A percentile compares a stretch with the other conserved stretches of the same genome.
Conservation (phyloP, 2,113 vertebrate species). For the Rhinogobius similis region DNA sequence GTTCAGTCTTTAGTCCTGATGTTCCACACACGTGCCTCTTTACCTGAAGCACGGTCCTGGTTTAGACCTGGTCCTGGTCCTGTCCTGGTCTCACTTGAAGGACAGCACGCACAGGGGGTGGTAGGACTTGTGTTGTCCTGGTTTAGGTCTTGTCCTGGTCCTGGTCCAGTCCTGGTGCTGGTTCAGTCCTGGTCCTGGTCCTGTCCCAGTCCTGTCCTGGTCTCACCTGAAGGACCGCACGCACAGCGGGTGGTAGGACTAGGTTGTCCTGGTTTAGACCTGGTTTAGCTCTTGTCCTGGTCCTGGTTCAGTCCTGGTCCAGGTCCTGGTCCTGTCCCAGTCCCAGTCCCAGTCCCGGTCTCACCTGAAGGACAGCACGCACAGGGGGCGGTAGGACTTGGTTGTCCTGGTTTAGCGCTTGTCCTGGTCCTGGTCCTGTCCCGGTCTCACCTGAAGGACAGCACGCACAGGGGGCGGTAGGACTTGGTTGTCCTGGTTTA, state of each 20-base stretch:
- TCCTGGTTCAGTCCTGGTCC: background rate
- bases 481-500: slow-evolving; percentile 96
- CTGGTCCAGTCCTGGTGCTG: background rate
- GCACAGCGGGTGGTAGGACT: slow-evolving; percentile 89
- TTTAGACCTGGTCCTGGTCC: background rate
- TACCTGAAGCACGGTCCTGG: too few species aligned
- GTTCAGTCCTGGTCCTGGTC: background rate
- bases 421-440: background rate
- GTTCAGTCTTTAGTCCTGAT: too few species aligned
- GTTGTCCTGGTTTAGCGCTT: too few species aligned
- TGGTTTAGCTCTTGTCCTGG: background rate
- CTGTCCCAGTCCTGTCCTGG: background rate
- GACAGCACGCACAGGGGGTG: slow-evolving; percentile 91
- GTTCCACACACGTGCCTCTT: too few species aligned
- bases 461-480: slow-evolving; percentile 95
- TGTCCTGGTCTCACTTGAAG: slow-evolving; percentile 83
- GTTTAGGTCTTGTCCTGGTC: background rate
- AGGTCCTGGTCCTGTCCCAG: background rate
- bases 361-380: too few species aligned
- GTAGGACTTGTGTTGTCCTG: too few species aligned
- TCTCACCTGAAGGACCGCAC: slow-evolving; percentile 91
- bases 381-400: slow-evolving; percentile 99
- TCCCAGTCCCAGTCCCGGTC: background rate
- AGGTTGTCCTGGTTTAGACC: background rate
- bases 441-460: too few species aligned